Percentiles rank a stretch among this genome's conserved stretches.
phyloP scores from a whole-genome alignment of 2,113 vertebrate genomes.

The Menura novaehollandiae region DNA sequence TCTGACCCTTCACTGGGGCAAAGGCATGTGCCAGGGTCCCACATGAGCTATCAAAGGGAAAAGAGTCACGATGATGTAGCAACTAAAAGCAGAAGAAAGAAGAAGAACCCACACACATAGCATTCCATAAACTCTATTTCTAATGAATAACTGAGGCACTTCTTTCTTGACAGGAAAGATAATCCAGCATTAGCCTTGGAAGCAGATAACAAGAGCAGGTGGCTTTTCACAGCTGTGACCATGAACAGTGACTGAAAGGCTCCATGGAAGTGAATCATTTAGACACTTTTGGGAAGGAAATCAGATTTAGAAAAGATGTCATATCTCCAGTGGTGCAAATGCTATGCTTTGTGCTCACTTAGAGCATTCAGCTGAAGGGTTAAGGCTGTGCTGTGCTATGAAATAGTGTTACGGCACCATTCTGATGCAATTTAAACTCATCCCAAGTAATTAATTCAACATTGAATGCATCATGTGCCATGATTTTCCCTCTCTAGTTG shows the following conservation, averaged over 20 bases:
- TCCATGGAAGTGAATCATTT: not conserved
- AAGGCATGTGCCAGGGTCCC: conserved; percentile 54
- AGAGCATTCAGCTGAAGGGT: not conserved
- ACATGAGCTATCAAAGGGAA: conserved; percentile 35
- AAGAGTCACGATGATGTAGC: conserved; percentile 59
- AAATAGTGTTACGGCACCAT: not conserved
- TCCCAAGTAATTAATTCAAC: not conserved
- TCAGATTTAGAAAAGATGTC: not conserved
- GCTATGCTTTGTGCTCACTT: not conserved
- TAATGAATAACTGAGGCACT: not conserved
- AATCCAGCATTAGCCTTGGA: not conserved
- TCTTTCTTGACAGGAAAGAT: not conserved
- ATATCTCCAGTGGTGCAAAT: not conserved
- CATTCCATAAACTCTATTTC: not conserved
- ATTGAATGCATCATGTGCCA: not conserved
- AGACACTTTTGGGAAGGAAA: not conserved
- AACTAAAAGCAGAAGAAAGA: not conserved
- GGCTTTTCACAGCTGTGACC: not conserved
- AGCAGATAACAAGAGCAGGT: not conserved
- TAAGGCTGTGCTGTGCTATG: not conserved
- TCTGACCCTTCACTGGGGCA: conserved; percentile 55
- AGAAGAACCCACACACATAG: not conserved
- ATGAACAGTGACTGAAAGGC: not conserved
- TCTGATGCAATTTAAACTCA: not conserved
- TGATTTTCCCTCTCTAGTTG: not conserved